Percentiles rank a stretch among this genome's conserved stretches.
phyloP scores from a whole-genome alignment of 1,140 invertebrate species.

The Drosophila persimilis region DNA sequence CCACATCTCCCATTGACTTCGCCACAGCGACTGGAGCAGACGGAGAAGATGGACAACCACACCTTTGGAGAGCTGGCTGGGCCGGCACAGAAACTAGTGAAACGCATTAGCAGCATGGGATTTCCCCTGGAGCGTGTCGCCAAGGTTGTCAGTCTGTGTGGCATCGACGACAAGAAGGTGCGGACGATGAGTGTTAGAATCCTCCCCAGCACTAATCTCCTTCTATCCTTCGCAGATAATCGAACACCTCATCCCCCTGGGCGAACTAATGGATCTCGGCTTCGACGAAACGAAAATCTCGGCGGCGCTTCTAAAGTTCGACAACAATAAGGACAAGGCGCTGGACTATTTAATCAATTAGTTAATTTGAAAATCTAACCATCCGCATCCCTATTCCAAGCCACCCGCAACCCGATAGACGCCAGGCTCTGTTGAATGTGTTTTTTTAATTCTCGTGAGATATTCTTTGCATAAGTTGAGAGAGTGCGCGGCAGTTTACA shows the following conservation, averaged over 20 bases:
- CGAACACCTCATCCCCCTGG: constrained; percentile 87
- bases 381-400: constrained; percentile 11
- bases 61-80: constrained; percentile 84
- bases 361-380: constrained; percentile 57
- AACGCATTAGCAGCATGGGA: constrained; percentile 91
- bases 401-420: too few species aligned
- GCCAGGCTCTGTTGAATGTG: constrained; percentile 33
- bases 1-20: neutral
- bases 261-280: constrained; percentile 91
- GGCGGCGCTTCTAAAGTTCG: constrained; percentile 88
- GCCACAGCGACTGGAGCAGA: neutral
- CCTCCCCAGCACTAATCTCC: neutral
- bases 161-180: constrained; percentile 93
- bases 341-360: constrained; percentile 92
- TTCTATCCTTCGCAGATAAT: constrained; percentile 83
- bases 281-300: constrained; percentile 91
- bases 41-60: constrained; percentile 11
- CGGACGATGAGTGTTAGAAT: constrained; percentile 32
- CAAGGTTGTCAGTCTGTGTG: constrained; percentile 88
- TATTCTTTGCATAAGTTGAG: constrained; percentile 40
- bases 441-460: constrained; percentile 35
- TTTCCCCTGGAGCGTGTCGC: constrained; percentile 91
- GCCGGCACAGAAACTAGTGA: constrained; percentile 87
- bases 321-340: constrained; percentile 93
- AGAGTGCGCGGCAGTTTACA: constrained; percentile 4